Evolutionary conservation across 2,888 invertebrate species (phyloP), one percentile per base, ranked within the genome.

Genomic region (Zelleria hepariella): DNA sequence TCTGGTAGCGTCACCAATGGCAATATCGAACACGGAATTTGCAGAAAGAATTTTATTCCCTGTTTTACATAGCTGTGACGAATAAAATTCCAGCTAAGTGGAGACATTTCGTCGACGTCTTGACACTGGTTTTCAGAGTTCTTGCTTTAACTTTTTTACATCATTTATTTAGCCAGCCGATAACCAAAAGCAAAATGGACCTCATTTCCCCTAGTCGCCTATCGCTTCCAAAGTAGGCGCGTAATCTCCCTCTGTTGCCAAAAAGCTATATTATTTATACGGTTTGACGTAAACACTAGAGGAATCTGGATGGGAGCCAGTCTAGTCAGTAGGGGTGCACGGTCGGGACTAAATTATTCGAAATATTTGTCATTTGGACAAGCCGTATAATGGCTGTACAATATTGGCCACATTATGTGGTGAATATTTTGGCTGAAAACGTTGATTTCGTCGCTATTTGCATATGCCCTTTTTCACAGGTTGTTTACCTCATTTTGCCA

Each of bases 221-320:
- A 8, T 32, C 58, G 47, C 27, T 23, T 18, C 55, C 51, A 55
- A 49, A 23, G 49, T 55, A 55, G 52, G 27, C 54, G 27, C 27
- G 25, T 23, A 48, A 55, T 63, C 65, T 53, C 58, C 61, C 63
- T 61, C 65, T 74, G 74, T 74, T 79, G 82, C 75, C 79, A 80
- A 80, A 78, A 74, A 73, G 69, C 72, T 60, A 60, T 62, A 72
- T 75, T 74, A 81, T 81, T 79, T 75, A 75, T 80, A 78, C 65
- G 62, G 64, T 65, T 70, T 80, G 80, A 82, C 82, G 80, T 73
- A 75, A 74, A 73, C 63, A 61, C 57, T 60, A 59, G 62, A 61
- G 59, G 57, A 60, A 66, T 65, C 70, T 81, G 81, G 80, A 77
- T 65, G 64, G 57, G 53, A 61, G 80, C 81, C 80, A 80, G 78